These are phyloP conservation scores for Pseudochaenichthys georgianus DNA, from an alignment of 2,797 vertebrate genomes.

Conservation along the genomic window DNA sequence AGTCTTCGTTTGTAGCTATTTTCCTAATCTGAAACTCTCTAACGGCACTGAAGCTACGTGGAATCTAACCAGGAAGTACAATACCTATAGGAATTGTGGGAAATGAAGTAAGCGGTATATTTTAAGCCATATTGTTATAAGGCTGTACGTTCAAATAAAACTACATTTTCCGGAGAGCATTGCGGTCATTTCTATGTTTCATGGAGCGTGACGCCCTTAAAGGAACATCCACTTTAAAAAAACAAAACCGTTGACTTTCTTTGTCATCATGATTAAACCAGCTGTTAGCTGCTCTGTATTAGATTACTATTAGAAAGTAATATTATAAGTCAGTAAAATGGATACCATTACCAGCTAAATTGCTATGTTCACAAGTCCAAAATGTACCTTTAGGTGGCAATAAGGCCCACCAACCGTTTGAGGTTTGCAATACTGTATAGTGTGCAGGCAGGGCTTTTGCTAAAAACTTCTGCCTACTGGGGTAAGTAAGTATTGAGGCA, in stretches of 20 bases:
- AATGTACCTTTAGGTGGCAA: too few species aligned
- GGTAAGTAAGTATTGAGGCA: too few species aligned
- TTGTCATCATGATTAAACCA: not conserved
- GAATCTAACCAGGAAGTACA: slow-evolving; percentile 17
- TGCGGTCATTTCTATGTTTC: not conserved
- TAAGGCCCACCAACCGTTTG: too few species aligned
- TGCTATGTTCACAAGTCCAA: too few species aligned
- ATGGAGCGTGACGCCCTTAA: not conserved
- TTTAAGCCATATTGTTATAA: fast-evolving
- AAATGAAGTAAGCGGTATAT: slow-evolving; percentile 29
- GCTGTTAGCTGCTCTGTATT: not conserved
- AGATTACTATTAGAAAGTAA: not conserved
- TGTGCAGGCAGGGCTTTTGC: too few species aligned
- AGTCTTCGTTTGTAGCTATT: not conserved
- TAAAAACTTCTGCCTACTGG: too few species aligned
- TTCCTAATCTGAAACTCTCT: not conserved
- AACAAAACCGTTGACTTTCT: not conserved
- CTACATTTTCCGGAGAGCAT: slow-evolving; percentile 25
- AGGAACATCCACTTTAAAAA: not conserved
- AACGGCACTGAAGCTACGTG: slow-evolving; percentile 11
- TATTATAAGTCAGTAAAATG: too few species aligned
- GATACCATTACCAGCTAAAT: too few species aligned
- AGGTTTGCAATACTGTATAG: too few species aligned
- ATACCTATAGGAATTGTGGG: slow-evolving; percentile 13
- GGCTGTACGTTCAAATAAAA: not conserved